Evolutionary conservation across 2,113 vertebrate species (phyloP), one percentile per base, ranked within the genome.

Genomic region (Microcebus tavaratra): DNA sequence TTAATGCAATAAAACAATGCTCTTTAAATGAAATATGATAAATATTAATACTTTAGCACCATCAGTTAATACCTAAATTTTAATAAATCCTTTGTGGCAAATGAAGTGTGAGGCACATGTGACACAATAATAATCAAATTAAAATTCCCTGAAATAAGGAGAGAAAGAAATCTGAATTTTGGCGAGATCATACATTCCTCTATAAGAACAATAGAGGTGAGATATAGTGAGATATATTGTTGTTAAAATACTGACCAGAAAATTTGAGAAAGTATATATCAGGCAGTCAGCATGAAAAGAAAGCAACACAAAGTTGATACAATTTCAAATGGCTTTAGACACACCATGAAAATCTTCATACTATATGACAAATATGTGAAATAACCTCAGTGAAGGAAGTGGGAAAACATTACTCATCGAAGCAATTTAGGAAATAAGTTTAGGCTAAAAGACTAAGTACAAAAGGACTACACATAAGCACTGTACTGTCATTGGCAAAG

Each of bases 141-240:
- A 82, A 94, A 94, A 59, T 86, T 95, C 2, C 13, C 7, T 83
- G n/a, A 61, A 97, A 68, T 92, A 53, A 93, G n/a, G 12, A 83
- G 36, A 12, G 10, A 68, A 53, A 12, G 10, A 68, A 53, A 73
- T 84, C 2, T 59, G 34, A 85, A 75, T 50, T 65, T 72, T 34
- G 13, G 4, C 53, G 3, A 7, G 3, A 39, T 67, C 21, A 45
- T 45, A 45, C 45, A 45, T 45, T 45, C 45, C 45, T 45, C 45
- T 45, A 45, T 45, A 8, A 45, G 45, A 45, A 45, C 45, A 45
- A 45, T 45, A 45, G 45, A 45, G 45, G 45, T 45, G 45, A 45
- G 45, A 45, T 45, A 45, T 45, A 45, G 31, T 34, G 36, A 88
- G 34, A 79, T 13, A 78, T 14, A 59, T 6, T 45, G 10, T 85